phyloP scores from a whole-genome alignment of 53 echinoderm and acorn worm genomes.

The Holothuria scabra region DNA sequence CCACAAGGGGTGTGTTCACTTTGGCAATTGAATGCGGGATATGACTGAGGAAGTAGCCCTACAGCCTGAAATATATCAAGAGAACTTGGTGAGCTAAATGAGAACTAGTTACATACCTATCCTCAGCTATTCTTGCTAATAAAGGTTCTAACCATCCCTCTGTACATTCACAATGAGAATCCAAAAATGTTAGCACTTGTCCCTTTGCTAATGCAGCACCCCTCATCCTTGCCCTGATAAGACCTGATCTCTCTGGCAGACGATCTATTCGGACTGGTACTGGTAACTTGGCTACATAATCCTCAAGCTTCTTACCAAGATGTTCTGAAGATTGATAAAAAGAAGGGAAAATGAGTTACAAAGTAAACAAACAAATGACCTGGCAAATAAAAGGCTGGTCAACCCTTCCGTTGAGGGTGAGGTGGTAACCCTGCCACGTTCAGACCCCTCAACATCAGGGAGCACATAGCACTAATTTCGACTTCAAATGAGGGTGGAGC shows the following conservation, averaged over 20 bases:
- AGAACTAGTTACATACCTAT: constrained; percentile 69
- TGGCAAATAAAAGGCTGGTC: no score
- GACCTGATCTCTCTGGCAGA: constrained; percentile 86
- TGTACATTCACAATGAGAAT: constrained; percentile 97
- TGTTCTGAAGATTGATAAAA: constrained; percentile 63
- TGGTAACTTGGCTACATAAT: constrained; percentile 80
- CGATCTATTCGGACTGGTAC: constrained; percentile 78
- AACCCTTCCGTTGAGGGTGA: no score
- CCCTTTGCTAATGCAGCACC: constrained; percentile 94
- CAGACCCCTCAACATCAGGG: no score
- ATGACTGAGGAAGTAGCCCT: no score
- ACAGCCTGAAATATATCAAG: no score
- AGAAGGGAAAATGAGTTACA: not conserved
- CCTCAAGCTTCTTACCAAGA: constrained; percentile 81
- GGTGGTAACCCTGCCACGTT: no score
- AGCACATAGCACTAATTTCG: no score
- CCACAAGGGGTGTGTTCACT: no score
- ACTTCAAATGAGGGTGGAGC: no score
- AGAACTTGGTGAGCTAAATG: not conserved
- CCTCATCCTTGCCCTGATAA: constrained; percentile 82
- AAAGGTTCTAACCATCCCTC: constrained; percentile 99
- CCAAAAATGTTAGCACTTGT: constrained; percentile 85
- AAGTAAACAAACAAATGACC: no score
- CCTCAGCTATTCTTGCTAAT: constrained; percentile 88
- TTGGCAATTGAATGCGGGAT: no score